phyloP scores from a whole-genome alignment of 1,140 invertebrate species.

The Acromyrmex charruanus region DNA sequence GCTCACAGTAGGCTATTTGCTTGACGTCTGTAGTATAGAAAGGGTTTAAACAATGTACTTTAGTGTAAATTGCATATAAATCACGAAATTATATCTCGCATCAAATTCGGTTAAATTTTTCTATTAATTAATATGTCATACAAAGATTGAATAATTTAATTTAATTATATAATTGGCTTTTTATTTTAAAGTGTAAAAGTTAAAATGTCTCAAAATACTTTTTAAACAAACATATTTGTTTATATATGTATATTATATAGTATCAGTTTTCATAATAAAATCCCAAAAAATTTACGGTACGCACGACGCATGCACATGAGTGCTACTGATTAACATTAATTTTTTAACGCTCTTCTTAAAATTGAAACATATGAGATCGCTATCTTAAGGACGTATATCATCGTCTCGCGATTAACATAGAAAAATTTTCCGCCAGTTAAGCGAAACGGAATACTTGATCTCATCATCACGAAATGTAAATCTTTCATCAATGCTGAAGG shows the following conservation, averaged over 20 bases:
- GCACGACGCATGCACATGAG: not conserved
- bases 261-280: not conserved
- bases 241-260: not conserved
- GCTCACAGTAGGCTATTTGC: not conserved
- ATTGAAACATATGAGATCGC: constrained; percentile 75
- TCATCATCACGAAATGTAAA: constrained; percentile 72
- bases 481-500: constrained; percentile 65
- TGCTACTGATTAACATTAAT: not conserved
- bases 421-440: constrained; percentile 74
- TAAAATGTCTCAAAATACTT: constrained; percentile 7
- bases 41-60: not conserved
- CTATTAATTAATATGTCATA: not conserved
- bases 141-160: not conserved
- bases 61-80: not conserved
- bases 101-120: not conserved
- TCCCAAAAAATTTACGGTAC: not conserved
- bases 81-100: not conserved
- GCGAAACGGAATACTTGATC: constrained; percentile 62
- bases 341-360: constrained; percentile 57
- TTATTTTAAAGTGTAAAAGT: not conserved
- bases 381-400: constrained; percentile 74
- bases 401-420: constrained; percentile 72
- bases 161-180: not conserved
- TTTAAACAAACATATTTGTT: constrained; percentile 10
- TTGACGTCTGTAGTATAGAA: not conserved